These are phyloP conservation scores for Thera obeliscata DNA, from an alignment of 2,888 invertebrate genomes.

Conservation along the genomic window DNA sequence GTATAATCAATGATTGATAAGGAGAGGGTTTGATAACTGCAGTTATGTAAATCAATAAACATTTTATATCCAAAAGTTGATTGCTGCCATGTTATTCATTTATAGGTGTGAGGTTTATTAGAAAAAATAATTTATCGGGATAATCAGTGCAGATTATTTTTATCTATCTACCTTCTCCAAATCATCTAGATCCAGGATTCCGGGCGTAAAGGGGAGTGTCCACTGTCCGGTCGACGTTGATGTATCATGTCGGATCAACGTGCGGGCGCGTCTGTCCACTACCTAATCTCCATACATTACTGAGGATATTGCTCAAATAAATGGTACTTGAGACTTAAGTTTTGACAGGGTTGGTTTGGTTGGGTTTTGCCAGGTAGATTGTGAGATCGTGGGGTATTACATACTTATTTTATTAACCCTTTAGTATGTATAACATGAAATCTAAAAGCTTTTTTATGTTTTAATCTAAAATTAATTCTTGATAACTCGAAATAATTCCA, in stretches of 20 bases:
- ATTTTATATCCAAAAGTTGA: too few species aligned
- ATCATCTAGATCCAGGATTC: constrained; percentile 17
- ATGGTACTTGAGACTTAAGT: constrained; percentile 79
- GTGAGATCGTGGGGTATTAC: background rate
- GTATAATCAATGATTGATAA: too few species aligned
- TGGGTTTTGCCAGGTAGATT: constrained; percentile 16
- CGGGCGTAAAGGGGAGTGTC: constrained; percentile 69
- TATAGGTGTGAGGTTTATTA: too few species aligned
- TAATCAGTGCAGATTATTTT: too few species aligned
- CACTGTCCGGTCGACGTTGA: constrained; percentile 81
- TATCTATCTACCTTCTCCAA: constrained; percentile 47
- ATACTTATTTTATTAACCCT: background rate
- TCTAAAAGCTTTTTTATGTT: too few species aligned
- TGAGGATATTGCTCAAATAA: constrained; percentile 80
- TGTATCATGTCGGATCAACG: constrained; percentile 83
- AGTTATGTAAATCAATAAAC: too few species aligned
- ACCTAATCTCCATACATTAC: constrained; percentile 84
- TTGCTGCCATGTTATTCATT: too few species aligned
- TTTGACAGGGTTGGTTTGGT: constrained; percentile 57
- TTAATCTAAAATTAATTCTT: too few species aligned
- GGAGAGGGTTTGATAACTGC: too few species aligned
- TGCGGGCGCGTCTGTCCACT: constrained; percentile 78
- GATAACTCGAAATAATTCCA: too few species aligned
- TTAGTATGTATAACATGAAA: too few species aligned
- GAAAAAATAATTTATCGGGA: too few species aligned